Conservation (phyloP, 2,888 invertebrate species). For the Aromia moschata region DNA sequence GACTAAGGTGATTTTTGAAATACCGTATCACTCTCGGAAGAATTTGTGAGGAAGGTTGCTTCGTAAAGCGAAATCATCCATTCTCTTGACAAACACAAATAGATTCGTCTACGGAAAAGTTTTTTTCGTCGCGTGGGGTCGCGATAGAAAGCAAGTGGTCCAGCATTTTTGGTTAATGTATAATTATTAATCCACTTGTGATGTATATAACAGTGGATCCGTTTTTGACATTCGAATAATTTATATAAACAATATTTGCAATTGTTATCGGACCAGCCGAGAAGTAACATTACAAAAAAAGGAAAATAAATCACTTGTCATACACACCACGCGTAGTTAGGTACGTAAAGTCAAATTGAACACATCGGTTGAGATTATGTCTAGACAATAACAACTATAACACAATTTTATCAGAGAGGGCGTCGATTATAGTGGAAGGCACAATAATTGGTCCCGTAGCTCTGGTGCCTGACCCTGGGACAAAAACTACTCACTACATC, state of each 20-base stretch:
- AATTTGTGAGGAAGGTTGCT: no score
- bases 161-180: slow-evolving; percentile 57
- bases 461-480: slow-evolving; percentile 48
- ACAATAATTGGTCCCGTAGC: slow-evolving; percentile 50
- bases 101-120: no score
- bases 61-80: no score
- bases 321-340: slow-evolving; percentile 61
- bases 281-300: slow-evolving; percentile 41
- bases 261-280: slow-evolving; percentile 56
- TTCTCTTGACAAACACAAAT: no score
- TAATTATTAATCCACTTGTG: slow-evolving; percentile 56
- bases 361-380: slow-evolving; percentile 60
- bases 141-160: no score
- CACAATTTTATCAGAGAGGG: slow-evolving; percentile 49
- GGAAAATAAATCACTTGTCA: slow-evolving; percentile 51
- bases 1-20: no score
- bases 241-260: slow-evolving; percentile 30
- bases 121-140: no score
- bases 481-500: slow-evolving; percentile 49
- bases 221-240: slow-evolving; percentile 31
- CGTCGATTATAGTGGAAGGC: slow-evolving; percentile 47
- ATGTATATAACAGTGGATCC: slow-evolving; percentile 57
- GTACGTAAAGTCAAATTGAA: slow-evolving; percentile 62
- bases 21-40: no score
- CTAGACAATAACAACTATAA: slow-evolving; percentile 53